Evolutionary conservation across 2,113 vertebrate species (phyloP), one percentile per base, ranked within the genome.

Genomic region (Brachyhypopomus gauderio): DNA sequence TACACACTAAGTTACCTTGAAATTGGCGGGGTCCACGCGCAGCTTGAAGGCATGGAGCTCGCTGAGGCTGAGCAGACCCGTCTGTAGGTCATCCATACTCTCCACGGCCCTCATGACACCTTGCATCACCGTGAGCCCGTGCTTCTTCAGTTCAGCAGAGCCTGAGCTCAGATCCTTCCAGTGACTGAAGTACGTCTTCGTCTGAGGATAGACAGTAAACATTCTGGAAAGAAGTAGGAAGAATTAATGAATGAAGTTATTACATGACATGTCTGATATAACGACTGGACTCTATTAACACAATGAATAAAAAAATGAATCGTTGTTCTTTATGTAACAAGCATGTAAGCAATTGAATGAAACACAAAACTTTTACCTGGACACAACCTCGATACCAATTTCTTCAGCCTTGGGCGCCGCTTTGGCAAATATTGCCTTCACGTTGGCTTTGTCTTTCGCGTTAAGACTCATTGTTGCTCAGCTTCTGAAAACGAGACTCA

Each of bases 131-230:
- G 91, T 92, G 36, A 82, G 83, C 27, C 96, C 96, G 0, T 96
- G 95, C 6, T 63, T 82, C 30, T 41, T 88, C 66, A 95, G 83
- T 70, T 91, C 89, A n/a, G 71, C 69, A 0, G 94, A 93, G 30
- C 79, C 71, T n/a, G 79, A 38, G 23, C 27, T 82, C 73, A 91
- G 0, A 85, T 96, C 93, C 36, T 86, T 87, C 70, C 95, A 95
- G 94, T 97, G 95, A 59, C 92, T 36, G 87, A 98, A 98, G 91
- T 96, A 97, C 62, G 94, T 95, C 91, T 96, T 97, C 89, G 95
- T 97, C 84, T 90, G 80, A 3, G 95, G 95, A 89, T 92, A 93
- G 79, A 90, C 12, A 0, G 0, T 0, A 77, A 96, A 90, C 89
- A 93, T 88, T 91, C 96, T 97, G 87, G 0, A 52, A n/a, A 69